Percentiles rank a stretch among this genome's conserved stretches.
Evolutionary conservation across 1,140 invertebrate species (phyloP).

Genomic region (Heterodera schachtii): DNA sequence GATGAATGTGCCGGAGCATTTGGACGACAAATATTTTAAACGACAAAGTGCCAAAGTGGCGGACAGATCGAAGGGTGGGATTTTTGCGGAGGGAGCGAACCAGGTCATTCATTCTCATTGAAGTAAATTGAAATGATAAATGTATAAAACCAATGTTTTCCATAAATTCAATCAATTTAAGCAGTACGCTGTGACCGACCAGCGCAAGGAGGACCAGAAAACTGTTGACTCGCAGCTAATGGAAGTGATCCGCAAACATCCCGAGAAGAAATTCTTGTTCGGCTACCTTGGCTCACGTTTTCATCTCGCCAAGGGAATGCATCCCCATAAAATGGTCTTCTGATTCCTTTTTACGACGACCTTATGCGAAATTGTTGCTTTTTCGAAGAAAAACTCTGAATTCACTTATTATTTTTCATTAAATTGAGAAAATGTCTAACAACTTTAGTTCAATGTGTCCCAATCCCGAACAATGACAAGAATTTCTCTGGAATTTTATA

Average conservation of each 20-base stretch:
- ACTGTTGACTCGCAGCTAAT: constrained; percentile 79
- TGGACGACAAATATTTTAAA: constrained; percentile 92
- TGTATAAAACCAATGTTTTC: constrained; percentile 53
- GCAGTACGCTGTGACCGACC: constrained; percentile 82
- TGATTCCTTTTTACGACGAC: constrained; percentile 65
- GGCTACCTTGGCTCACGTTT: constrained; percentile 90
- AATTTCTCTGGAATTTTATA: too few species aligned
- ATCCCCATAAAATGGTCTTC: constrained; percentile 92
- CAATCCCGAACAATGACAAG: too few species aligned
- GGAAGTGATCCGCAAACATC: constrained; percentile 78
- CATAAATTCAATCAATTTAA: constrained; percentile 65
- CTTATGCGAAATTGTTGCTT: constrained; percentile 1
- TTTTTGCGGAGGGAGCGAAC: constrained; percentile 78
- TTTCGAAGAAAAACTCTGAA: neutral
- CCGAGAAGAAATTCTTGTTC: constrained; percentile 82
- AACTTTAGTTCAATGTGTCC: too few species aligned
- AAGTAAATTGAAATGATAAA: too few species aligned
- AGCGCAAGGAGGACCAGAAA: constrained; percentile 87
- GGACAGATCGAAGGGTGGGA: constrained; percentile 74
- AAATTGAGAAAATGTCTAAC: too few species aligned
- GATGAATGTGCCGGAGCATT: constrained; percentile 80
- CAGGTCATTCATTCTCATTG: constrained; percentile 69
- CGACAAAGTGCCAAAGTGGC: constrained; percentile 75
- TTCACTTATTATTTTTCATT: too few species aligned
- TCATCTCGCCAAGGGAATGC: constrained; percentile 86